Percentiles rank a stretch among this genome's conserved stretches.
Evolutionary conservation across 2,113 vertebrate genomes (phyloP).

Genomic region (Microtus ochrogaster): DNA sequence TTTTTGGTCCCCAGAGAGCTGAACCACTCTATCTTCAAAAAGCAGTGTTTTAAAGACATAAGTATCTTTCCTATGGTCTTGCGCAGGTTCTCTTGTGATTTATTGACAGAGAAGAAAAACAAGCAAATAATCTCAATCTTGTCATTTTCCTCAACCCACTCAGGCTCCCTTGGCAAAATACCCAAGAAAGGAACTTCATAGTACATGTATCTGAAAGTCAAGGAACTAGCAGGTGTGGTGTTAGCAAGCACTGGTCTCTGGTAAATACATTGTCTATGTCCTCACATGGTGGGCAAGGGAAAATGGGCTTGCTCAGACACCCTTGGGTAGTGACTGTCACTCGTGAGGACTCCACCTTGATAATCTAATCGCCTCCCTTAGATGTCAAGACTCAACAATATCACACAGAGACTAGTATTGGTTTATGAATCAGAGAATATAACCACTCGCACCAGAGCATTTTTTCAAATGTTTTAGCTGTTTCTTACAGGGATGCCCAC

Average conservation of each 20-base stretch:
- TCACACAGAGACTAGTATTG: not conserved
- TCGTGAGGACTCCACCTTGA: not conserved
- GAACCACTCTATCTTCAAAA: not conserved
- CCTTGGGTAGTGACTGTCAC: not conserved
- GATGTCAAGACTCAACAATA: not conserved
- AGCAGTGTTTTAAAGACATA: constrained; percentile 12
- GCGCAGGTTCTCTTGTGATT: not conserved
- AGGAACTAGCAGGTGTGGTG: not conserved
- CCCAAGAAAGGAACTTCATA: not conserved
- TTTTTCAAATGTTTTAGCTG: not conserved
- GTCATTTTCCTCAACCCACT: not conserved
- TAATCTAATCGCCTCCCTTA: not conserved
- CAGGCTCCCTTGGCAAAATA: not conserved
- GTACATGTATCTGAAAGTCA: not conserved
- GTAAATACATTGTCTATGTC: not conserved
- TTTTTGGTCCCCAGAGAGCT: not conserved
- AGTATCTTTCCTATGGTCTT: not conserved
- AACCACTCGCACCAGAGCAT: not conserved
- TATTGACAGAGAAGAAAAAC: not conserved
- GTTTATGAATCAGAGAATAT: not conserved
- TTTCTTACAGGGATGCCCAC: not conserved
- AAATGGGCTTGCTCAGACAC: not conserved
- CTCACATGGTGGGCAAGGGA: not conserved
- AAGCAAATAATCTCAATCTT: not conserved
- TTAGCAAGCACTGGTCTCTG: not conserved